Conservation (phyloP, 2,797 vertebrate genomes). For the Bucorvus abyssinicus region DNA sequence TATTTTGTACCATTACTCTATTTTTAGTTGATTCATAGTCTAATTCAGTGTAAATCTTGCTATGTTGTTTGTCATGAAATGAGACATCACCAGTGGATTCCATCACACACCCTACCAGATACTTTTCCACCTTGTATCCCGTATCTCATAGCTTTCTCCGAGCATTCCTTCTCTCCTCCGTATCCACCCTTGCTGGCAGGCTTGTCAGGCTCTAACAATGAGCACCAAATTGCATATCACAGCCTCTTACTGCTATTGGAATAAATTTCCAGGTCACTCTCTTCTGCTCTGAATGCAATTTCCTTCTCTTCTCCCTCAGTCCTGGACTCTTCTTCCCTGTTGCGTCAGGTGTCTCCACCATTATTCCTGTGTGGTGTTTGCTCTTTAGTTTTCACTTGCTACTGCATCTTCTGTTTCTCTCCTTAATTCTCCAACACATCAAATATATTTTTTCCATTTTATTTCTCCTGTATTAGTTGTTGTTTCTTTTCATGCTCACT, state of each 20-base stretch:
- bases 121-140: neutral
- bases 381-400: neutral
- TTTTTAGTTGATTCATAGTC: neutral
- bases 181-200: constrained; percentile 41
- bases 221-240: constrained; percentile 16
- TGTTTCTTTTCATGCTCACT: neutral
- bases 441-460: neutral
- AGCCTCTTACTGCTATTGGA: constrained; percentile 37
- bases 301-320: neutral
- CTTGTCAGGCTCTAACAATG: neutral
- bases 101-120: neutral
- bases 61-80: neutral
- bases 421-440: neutral
- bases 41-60: neutral
- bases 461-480: neutral
- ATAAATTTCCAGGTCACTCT: constrained; percentile 47
- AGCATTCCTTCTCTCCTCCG: constrained; percentile 7
- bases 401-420: neutral
- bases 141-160: neutral
- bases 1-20: neutral
- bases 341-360: neutral
- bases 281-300: neutral
- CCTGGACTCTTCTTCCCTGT: neutral
- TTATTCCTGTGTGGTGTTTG: neutral
- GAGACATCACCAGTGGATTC: neutral